Percentiles rank a stretch among this genome's conserved stretches.
Conservation (phyloP, 2,888 invertebrate species). For the Tribolium freemani region DNA sequence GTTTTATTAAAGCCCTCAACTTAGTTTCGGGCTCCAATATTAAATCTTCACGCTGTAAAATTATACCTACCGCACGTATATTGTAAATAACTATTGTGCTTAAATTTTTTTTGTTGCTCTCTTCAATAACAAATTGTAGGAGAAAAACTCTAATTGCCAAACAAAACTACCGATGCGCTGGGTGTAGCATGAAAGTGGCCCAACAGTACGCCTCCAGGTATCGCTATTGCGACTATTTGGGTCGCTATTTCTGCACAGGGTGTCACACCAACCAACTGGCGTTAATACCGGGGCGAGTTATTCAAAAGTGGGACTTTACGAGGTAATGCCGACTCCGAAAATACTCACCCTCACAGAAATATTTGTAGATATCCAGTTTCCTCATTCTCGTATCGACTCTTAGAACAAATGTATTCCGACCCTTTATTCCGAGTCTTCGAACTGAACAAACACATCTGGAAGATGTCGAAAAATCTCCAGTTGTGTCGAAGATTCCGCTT, state of each 20-base stretch:
- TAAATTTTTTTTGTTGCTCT: not conserved
- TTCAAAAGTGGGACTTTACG: conserved; percentile 77
- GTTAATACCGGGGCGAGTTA: conserved; percentile 78
- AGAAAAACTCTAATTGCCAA: conserved; percentile 76
- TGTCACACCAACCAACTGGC: conserved; percentile 86
- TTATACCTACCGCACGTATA: too few relatives aligned
- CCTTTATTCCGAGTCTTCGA: conserved; percentile 83
- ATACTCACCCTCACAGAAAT: not conserved
- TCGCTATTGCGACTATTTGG: conserved; percentile 87
- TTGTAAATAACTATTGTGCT: not conserved
- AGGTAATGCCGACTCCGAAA: conserved; percentile 63
- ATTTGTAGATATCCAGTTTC: conserved; percentile 80
- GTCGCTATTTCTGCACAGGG: conserved; percentile 88
- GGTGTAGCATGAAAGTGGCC: conserved; percentile 86
- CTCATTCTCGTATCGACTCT: conserved; percentile 81
- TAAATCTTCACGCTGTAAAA: too few relatives aligned
- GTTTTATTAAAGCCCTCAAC: too few relatives aligned
- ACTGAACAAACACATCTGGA: conserved; percentile 78
- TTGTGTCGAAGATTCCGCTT: conserved; percentile 74
- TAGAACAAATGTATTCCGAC: conserved; percentile 83
- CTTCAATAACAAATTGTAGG: conserved; percentile 63
- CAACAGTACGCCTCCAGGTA: conserved; percentile 79
- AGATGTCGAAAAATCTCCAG: conserved; percentile 74
- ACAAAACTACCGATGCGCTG: conserved; percentile 86
- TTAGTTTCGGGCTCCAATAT: too few relatives aligned